These are phyloP conservation scores for Stenolophus ochropezus DNA, from an alignment of 2,888 invertebrate genomes.

Conservation along the genomic window DNA sequence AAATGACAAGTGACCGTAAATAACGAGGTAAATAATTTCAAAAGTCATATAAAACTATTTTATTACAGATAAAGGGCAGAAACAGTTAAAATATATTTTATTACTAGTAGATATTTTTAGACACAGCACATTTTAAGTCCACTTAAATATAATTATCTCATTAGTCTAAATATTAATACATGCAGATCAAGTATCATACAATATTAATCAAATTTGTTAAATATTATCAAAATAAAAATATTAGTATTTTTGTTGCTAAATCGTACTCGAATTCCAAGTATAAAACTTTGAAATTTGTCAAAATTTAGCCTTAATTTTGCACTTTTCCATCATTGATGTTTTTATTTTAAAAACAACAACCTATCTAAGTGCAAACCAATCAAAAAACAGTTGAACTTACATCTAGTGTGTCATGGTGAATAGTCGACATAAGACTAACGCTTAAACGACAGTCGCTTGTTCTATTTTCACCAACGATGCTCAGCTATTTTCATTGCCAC, in stretches of 20 bases:
- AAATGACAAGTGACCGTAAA: too few species aligned
- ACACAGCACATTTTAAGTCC: too few species aligned
- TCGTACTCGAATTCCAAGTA: conserved; percentile 53
- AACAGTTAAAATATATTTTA: too few species aligned
- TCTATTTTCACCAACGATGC: conserved; percentile 47
- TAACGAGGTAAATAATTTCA: too few species aligned
- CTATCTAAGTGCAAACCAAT: conserved; percentile 49
- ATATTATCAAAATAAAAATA: not conserved
- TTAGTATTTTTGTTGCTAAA: conserved; percentile 35
- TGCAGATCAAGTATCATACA: too few species aligned
- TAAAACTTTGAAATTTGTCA: conserved; percentile 49
- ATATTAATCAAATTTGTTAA: too few species aligned
- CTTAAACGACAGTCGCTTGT: too few species aligned
- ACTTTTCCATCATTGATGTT: conserved; percentile 45
- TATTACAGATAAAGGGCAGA: too few species aligned
- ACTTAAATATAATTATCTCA: too few species aligned
- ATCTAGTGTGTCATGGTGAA: conserved; percentile 26
- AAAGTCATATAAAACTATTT: too few species aligned
- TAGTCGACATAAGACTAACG: conserved; percentile 8
- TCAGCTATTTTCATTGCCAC: conserved; percentile 39
- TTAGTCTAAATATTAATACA: too few species aligned
- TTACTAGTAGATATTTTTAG: too few species aligned
- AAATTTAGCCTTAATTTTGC: conserved; percentile 45
- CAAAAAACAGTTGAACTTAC: not conserved
- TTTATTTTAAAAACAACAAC: conserved; percentile 42